These are phyloP conservation scores for Sylvia atricapilla DNA, from an alignment of 2,113 vertebrate species.

Conservation along the genomic window DNA sequence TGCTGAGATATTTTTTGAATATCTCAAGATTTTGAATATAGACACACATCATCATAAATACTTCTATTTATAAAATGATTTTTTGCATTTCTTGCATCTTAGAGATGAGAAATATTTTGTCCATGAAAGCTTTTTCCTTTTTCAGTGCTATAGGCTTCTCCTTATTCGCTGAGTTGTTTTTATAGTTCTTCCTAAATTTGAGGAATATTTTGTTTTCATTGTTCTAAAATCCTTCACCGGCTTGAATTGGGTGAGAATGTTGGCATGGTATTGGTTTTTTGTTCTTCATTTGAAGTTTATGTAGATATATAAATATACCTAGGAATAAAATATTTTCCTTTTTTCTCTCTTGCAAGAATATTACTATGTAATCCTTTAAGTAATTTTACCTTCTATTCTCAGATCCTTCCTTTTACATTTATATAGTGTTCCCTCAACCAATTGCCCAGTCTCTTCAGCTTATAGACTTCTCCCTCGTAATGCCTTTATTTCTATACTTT, in stretches of 20 bases:
- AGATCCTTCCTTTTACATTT: neutral
- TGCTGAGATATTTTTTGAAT: neutral
- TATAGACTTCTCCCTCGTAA: neutral
- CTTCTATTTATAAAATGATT: neutral
- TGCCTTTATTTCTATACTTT: neutral
- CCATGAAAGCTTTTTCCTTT: neutral
- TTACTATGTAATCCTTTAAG: neutral
- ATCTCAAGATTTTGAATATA: neutral
- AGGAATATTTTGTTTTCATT: neutral
- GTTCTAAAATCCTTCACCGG: neutral
- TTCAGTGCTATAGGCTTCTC: neutral
- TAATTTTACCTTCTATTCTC: conserved; percentile 21
- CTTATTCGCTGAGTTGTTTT: neutral
- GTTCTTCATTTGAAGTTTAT: neutral
- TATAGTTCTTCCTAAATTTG: neutral
- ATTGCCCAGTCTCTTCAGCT: neutral
- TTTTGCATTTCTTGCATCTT: neutral
- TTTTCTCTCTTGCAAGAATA: neutral
- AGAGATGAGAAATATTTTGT: neutral
- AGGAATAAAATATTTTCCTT: neutral
- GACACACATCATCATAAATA: neutral
- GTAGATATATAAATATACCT: neutral
- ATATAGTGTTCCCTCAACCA: neutral
- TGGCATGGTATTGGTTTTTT: neutral
- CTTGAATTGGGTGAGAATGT: neutral